Percentiles rank a stretch among this genome's conserved stretches.
Conservation (phyloP, 2,888 invertebrate genomes). For the Ochropleura plecta region DNA sequence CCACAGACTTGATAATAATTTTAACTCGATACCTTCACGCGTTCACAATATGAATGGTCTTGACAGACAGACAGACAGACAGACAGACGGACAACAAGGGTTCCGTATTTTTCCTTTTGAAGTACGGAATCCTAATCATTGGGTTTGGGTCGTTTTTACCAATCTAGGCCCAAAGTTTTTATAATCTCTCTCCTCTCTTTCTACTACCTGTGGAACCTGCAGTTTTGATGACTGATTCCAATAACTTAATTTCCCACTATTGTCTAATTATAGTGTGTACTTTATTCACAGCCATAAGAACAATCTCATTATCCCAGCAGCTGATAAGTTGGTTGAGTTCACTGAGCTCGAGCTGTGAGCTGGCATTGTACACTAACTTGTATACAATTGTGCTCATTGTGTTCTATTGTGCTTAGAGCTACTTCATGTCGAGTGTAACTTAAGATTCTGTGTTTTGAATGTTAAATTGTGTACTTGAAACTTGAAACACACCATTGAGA, state of each 20-base stretch:
- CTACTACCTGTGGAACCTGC: no score
- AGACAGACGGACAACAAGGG: no score
- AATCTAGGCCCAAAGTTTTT: not conserved
- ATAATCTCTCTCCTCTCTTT: not conserved
- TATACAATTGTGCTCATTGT: not conserved
- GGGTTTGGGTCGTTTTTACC: not conserved
- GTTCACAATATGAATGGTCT: no score
- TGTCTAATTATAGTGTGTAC: not conserved
- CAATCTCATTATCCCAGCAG: not conserved
- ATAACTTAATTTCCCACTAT: no score
- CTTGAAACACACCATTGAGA: no score
- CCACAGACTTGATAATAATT: no score
- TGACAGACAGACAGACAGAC: no score
- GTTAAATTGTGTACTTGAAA: not conserved
- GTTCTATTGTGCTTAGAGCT: not conserved
- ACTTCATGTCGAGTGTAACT: not conserved
- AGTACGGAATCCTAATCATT: no score
- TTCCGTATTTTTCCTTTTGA: no score
- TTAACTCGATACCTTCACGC: no score
- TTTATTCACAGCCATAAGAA: not conserved
- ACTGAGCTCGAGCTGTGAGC: not conserved
- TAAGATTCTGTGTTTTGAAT: not conserved
- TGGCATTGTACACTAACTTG: not conserved
- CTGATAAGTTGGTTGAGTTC: slow-evolving; percentile 1
- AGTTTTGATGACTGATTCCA: not conserved